A percentile compares a stretch with the other conserved stretches of the same genome.
Evolutionary conservation across 2,113 vertebrate genomes (phyloP).

Genomic region (Haemorhous mexicanus): DNA sequence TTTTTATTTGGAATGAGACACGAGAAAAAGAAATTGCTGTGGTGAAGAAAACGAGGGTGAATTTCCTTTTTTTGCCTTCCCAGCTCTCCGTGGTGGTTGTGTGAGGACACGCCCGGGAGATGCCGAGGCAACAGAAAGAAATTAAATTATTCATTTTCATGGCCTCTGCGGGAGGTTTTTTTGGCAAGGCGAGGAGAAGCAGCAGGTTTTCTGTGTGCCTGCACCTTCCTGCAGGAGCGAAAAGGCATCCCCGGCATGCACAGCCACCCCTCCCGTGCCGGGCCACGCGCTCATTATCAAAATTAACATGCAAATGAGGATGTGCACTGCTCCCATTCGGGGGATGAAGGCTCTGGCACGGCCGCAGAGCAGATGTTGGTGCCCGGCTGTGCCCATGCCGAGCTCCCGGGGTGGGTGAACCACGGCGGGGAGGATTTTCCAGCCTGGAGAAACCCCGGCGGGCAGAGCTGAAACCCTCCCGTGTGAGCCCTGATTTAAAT

Average conservation of each 20-base stretch:
- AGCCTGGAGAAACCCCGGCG: fast-evolving
- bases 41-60: neutral
- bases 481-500: fast-evolving
- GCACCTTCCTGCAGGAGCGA: neutral
- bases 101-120: fast-evolving
- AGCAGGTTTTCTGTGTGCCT: fast-evolving
- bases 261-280: neutral
- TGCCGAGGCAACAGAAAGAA: neutral
- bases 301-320: neutral
- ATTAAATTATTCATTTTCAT: neutral
- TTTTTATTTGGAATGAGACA: neutral
- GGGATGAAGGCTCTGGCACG: neutral
- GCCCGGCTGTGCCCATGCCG: neutral
- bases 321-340: neutral
- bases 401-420: fast-evolving
- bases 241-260: neutral
- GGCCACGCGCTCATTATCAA: neutral
- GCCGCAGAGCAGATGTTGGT: neutral
- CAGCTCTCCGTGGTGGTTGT: neutral
- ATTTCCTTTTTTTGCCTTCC: neutral
- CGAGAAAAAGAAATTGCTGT: fast-evolving
- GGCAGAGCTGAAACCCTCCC: neutral
- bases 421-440: neutral
- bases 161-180: neutral
- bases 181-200: neutral